phyloP scores from a whole-genome alignment of 2,888 invertebrate species.

The Diarsia mendica region DNA sequence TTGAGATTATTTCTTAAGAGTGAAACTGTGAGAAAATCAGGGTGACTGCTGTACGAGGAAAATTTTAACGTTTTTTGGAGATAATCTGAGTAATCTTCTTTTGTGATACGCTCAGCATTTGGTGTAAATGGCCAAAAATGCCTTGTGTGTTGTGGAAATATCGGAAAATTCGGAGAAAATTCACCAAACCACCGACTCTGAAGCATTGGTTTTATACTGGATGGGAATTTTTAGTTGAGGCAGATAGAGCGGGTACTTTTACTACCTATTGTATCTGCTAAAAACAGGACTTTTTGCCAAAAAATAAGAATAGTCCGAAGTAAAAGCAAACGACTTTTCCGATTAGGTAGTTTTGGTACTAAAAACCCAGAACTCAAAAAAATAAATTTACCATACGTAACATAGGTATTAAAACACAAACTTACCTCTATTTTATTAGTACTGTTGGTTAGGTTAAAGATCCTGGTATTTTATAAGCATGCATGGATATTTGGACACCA shows the following conservation, averaged over 20 bases:
- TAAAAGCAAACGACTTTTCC: too few species aligned
- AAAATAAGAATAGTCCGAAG: too few species aligned
- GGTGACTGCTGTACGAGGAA: neutral
- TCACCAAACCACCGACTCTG: neutral
- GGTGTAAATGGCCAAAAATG: neutral
- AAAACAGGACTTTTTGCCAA: too few species aligned
- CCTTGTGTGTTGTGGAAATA: neutral
- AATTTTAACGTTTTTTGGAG: neutral
- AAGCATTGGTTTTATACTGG: neutral
- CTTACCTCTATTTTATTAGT: too few species aligned
- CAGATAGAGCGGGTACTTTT: too few species aligned
- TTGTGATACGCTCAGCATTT: neutral
- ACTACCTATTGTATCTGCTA: too few species aligned
- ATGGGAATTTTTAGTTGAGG: too few species aligned
- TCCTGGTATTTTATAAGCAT: too few species aligned
- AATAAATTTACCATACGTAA: neutral
- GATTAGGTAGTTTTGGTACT: too few species aligned
- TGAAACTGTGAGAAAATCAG: neutral
- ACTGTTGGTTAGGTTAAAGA: too few species aligned
- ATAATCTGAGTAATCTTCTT: neutral
- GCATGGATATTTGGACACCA: too few species aligned
- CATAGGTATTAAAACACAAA: neutral
- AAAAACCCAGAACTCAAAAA: too few species aligned
- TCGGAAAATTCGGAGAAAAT: neutral
- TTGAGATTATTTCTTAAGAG: slow-evolving; percentile 31